Evolutionary conservation across 2,888 invertebrate species (phyloP), one percentile per base, ranked within the genome.

Genomic region (Acronicta leporina): DNA sequence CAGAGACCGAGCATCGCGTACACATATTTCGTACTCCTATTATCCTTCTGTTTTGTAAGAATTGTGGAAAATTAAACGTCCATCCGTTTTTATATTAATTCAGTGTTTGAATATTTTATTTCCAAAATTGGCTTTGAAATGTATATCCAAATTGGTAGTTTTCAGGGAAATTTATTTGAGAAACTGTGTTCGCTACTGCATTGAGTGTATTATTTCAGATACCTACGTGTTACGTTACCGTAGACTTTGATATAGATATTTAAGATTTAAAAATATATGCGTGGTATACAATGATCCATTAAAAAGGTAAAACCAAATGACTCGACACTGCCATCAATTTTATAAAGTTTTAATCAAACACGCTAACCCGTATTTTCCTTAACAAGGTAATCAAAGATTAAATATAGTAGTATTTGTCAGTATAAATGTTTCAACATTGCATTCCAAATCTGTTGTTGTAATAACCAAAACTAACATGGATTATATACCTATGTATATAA

Each of bases 51-150:
- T 47, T 87, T 92, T 55, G 85, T 87, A 40, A 87, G 84, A 78
- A 81, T 91, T 69, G 63, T 92, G 61, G 85, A 88, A 76, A 83
- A 91, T 76, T 91, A 87, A 77, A 74, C 74, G 72, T 80, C 70
- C 74, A 58, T 41, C 55, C 60, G 55, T 62, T 73, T 75, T 65
- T 46, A 51, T 74, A 78, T 81, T 76, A 80, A 76, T 77, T 76
- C 75, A 67, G 42, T 65, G 54, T 77, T 74, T 67, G 65, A 66
- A 66, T 51, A 40, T 57, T 73, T 58, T 44, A 20, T 51, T 43
- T 63, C 68, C 62, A 63, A 76, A 20, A 62, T 62, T 48, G 56
- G 40, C 56, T 51, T 33, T 52, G 48, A 55, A 57, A 65, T 55
- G 30, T 47, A 38, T 64, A 56, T 50, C 16, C 27, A 20, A 59